These are phyloP conservation scores for Gymnothorax reevesii DNA, from an alignment of 2,797 vertebrate genomes.

Conservation along the genomic window DNA sequence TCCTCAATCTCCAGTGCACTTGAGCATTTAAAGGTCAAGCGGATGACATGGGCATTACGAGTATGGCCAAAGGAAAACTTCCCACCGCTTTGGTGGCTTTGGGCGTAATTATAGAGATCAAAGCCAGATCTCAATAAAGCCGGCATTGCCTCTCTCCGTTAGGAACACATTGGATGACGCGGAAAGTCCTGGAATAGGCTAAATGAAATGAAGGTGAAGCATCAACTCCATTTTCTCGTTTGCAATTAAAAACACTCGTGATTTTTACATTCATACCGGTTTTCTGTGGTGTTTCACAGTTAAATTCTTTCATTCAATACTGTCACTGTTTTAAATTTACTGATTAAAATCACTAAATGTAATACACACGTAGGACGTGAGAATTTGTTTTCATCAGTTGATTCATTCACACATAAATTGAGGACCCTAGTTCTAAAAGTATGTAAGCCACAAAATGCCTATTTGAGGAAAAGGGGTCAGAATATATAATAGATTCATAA, in stretches of 20 bases:
- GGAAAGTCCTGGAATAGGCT: not conserved
- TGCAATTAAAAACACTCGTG: not conserved
- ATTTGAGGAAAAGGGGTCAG: too few species aligned
- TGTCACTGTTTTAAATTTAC: not conserved
- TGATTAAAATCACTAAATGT: not conserved
- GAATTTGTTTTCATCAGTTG: not conserved
- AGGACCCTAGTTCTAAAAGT: too few species aligned
- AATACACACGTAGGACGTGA: not conserved
- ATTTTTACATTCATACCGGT: not conserved
- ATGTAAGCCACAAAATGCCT: too few species aligned
- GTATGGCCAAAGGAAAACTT: constrained; percentile 35
- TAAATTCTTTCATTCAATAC: not conserved
- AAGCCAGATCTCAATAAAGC: constrained; percentile 56
- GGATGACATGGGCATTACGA: constrained; percentile 47
- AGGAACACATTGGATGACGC: constrained; percentile 27
- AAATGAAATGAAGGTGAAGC: not conserved
- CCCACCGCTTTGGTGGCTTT: constrained; percentile 47
- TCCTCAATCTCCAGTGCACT: constrained; percentile 45
- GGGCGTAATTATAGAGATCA: constrained; percentile 70
- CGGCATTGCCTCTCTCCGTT: constrained; percentile 33
- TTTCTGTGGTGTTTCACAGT: not conserved
- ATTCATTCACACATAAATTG: not conserved
- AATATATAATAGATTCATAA: too few species aligned
- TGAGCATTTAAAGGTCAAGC: constrained; percentile 52
- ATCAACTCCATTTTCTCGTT: not conserved